Evolutionary conservation across 2,888 invertebrate genomes (phyloP), one percentile per base, ranked within the genome.

Genomic region (Eucera pruinosa): DNA sequence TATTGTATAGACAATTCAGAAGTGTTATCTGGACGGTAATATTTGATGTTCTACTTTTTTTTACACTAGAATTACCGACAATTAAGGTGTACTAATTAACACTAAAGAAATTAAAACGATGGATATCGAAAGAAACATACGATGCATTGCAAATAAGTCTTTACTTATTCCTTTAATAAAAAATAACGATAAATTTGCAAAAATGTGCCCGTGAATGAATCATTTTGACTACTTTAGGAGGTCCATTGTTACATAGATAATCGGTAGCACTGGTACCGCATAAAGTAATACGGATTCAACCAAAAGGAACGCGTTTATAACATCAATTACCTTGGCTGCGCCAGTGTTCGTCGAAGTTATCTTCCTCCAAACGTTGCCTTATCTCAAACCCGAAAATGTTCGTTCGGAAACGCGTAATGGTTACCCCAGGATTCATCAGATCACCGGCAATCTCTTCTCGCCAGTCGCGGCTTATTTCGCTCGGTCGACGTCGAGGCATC

Each of bases 391-490:
- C 43, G 36, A 48, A 36, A 62, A 68, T 36, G 45, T 58, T 60
- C 39, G 30, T n/a, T 39, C 0, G 57, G 45, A 41, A 55, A 36
- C 9, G 18, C 23, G 33, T 27, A 41, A 55, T 57, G 41, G 41
- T 69, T 43, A 27, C 25, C 25, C 25, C 27, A 2, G 9, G n/a
- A 20, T 2, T 54, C 33, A 43, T 11, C 45, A 50, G 52, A 65
- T 66, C 61, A 18, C 1, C 39, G 5, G 45, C 74, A 75, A 75
- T 75, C 74, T 74, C 45, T 64, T 39, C 36, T 61, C 60, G 48
- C 43, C 71, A 75, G 71, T 69, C 64, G 25, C 58, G 61, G 66
- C 68, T 78, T 78, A 80, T 78, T 80, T 74, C 73, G 48, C 78
- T 69, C 48, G 65, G 30, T n/a, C 61, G 64, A 55, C 45, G 41